Percentiles rank a stretch among this genome's conserved stretches.
Conservation (phyloP, 2,888 invertebrate species). For the Eilema caniola region DNA sequence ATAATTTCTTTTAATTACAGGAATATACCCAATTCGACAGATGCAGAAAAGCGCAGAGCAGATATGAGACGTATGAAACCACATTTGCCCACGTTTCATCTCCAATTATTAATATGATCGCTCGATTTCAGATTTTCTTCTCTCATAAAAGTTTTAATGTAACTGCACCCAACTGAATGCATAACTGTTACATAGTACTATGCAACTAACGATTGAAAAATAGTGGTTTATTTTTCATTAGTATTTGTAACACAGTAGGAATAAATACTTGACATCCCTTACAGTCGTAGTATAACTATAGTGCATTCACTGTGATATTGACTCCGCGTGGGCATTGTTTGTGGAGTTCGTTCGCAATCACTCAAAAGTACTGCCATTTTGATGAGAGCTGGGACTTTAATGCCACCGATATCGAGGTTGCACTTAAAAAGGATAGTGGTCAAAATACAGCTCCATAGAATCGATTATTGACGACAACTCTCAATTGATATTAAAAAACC, state of each 20-base stretch:
- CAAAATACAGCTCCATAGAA: neutral
- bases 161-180: too few relatives aligned
- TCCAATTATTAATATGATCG: neutral
- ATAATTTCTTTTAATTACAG: too few relatives aligned
- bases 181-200: too few relatives aligned
- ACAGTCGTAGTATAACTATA: conserved; percentile 51
- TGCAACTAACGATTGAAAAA: neutral
- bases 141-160: too few relatives aligned
- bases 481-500: neutral
- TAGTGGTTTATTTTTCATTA: neutral
- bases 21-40: neutral
- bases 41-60: neutral
- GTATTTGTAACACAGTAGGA: neutral
- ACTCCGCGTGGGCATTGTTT: conserved; percentile 79
- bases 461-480: too few relatives aligned
- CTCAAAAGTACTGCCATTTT: conserved; percentile 76
- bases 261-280: conserved; percentile 47
- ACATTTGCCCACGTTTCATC: neutral
- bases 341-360: conserved; percentile 80
- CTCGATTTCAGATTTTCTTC: too few relatives aligned
- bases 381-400: conserved; percentile 56
- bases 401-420: conserved; percentile 40
- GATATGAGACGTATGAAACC: neutral
- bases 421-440: neutral
- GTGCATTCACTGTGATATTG: conserved; percentile 73